Evolutionary conservation across 2,797 vertebrate genomes (phyloP).

Genomic region (Myotis daubentonii): DNA sequence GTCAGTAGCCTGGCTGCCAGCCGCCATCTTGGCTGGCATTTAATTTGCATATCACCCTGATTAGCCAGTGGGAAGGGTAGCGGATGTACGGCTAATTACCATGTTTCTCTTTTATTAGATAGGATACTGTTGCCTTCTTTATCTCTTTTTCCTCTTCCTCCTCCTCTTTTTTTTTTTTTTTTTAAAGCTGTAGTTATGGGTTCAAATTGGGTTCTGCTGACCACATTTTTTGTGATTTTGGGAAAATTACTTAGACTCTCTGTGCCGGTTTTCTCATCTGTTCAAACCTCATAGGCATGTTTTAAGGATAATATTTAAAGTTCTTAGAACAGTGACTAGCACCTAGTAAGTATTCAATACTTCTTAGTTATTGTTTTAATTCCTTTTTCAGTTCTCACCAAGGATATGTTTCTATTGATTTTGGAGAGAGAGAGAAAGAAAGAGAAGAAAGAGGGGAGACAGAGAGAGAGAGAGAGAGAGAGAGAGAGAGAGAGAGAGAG

Average conservation of each 20-base stretch:
- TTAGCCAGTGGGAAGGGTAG: too few relatives aligned
- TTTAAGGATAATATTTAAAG: not conserved
- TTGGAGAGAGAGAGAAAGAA: too few relatives aligned
- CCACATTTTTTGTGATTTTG: not conserved
- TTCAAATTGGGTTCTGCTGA: not conserved
- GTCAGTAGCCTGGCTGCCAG: too few relatives aligned
- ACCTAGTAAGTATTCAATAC: not conserved
- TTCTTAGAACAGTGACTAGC: not conserved
- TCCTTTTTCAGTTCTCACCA: not conserved
- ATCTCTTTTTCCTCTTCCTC: not conserved
- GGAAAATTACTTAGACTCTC: not conserved
- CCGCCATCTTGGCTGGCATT: too few relatives aligned
- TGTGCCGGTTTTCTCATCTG: not conserved
- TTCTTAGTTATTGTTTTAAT: not conserved
- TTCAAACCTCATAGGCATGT: not conserved
- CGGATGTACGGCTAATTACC: too few relatives aligned
- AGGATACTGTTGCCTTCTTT: too few relatives aligned
- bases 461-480: too few relatives aligned
- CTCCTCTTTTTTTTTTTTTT: not conserved
- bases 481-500: too few relatives aligned
- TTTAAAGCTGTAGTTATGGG: not conserved
- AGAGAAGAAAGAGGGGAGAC: too few relatives aligned
- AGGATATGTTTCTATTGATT: too few relatives aligned
- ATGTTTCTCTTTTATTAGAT: too few relatives aligned
- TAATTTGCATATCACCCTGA: too few relatives aligned